These are phyloP conservation scores for Mesopsocus fuscifrons DNA, from an alignment of 2,888 invertebrate species.

Conservation along the genomic window DNA sequence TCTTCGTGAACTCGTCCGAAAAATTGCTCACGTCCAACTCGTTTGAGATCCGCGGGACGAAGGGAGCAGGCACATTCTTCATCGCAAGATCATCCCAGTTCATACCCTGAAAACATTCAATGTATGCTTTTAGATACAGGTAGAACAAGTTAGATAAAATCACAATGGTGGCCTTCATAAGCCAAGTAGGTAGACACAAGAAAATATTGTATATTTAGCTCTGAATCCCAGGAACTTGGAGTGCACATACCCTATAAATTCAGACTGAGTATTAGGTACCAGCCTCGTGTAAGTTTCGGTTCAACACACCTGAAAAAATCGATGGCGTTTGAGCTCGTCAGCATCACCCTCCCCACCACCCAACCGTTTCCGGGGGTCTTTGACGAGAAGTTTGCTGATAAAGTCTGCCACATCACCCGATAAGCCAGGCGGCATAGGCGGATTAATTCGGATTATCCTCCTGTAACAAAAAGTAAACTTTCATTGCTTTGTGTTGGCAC, in stretches of 20 bases:
- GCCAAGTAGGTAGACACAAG: too few species aligned
- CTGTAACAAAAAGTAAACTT: constrained; percentile 23
- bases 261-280: too few species aligned
- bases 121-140: too few species aligned
- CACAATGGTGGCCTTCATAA: too few species aligned
- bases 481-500: too few species aligned
- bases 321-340: constrained; percentile 72
- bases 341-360: constrained; percentile 76
- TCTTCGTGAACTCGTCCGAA: constrained; percentile 87
- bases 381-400: constrained; percentile 64
- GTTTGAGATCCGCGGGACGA: constrained; percentile 64
- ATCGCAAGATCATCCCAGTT: constrained; percentile 68
- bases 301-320: constrained; percentile 60
- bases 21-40: constrained; percentile 93
- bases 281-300: too few species aligned
- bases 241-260: too few species aligned
- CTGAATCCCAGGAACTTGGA: too few species aligned
- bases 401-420: constrained; percentile 56
- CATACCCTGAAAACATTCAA: constrained; percentile 35
- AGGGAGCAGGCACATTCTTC: constrained; percentile 68
- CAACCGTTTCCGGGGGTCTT: constrained; percentile 72
- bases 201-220: neutral
- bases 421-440: constrained; percentile 72
- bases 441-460: constrained; percentile 72
- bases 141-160: too few species aligned